phyloP scores from a whole-genome alignment of 2,797 vertebrate genomes.

The Channallabes apus region DNA sequence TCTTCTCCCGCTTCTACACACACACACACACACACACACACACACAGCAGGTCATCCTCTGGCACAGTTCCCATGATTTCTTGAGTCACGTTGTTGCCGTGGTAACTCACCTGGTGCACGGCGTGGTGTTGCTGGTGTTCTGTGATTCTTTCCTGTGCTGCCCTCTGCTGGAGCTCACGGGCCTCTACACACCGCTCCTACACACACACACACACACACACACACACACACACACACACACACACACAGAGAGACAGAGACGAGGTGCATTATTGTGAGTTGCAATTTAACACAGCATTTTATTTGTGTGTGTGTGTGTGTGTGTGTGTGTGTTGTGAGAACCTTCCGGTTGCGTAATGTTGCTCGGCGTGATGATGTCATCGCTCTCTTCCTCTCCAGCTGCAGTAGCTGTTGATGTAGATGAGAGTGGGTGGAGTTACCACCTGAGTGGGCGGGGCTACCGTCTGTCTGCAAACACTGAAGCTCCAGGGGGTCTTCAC shows the following conservation, averaged over 20 bases:
- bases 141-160: conserved; percentile 70
- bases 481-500: conserved; percentile 34
- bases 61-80: conserved; percentile 9
- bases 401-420: conserved; percentile 30
- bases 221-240: neutral
- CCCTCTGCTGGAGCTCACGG: conserved; percentile 74
- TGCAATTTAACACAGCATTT: no score
- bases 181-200: conserved; percentile 88
- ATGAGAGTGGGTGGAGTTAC: conserved; percentile 21
- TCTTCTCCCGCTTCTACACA: conserved; percentile 86
- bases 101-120: conserved; percentile 83
- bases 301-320: no score
- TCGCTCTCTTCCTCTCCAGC: conserved; percentile 33
- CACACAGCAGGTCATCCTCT: conserved; percentile 4
- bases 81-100: conserved; percentile 42
- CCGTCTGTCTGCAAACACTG: neutral
- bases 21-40: conserved; percentile 57
- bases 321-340: no score
- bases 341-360: conserved; percentile 30
- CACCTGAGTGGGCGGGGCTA: neutral
- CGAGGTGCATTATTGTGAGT: no score
- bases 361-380: conserved; percentile 28
- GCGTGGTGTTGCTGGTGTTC: conserved; percentile 84
- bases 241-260: no score
- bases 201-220: conserved; percentile 36